Percentiles rank a stretch among this genome's conserved stretches.
Conservation (phyloP, 2,113 vertebrate genomes). For the Sterna hirundo region DNA sequence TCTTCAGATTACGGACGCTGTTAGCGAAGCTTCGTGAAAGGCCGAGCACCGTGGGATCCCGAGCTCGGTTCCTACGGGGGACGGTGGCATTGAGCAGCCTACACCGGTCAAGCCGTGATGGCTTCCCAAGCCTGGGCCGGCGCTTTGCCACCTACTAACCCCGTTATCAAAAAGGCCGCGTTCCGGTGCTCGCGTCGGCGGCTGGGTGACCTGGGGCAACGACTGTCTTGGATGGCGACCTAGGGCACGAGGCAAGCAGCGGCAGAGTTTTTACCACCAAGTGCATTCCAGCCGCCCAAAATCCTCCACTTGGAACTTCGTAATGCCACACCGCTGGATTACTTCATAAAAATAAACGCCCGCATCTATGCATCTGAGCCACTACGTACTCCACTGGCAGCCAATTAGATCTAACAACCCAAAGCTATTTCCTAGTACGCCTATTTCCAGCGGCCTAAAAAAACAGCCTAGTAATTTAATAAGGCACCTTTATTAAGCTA, state of each 20-base stretch:
- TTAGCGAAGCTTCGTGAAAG: accelerated
- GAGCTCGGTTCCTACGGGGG: not conserved
- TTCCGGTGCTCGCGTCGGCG: not conserved
- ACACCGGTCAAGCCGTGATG: accelerated
- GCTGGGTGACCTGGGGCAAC: not conserved
- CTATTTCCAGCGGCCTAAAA: not conserved
- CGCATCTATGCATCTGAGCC: not conserved
- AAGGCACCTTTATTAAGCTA: constrained; percentile 52
- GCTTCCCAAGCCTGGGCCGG: not conserved
- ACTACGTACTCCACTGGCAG: not conserved
- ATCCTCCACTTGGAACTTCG: not conserved
- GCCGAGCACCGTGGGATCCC: accelerated
- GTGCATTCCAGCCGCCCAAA: not conserved
- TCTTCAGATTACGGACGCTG: not conserved
- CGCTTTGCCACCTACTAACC: not conserved
- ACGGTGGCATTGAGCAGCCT: not conserved
- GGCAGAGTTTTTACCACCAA: not conserved
- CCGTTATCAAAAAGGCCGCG: not conserved
- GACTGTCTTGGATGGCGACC: not conserved
- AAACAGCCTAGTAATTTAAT: constrained; percentile 52
- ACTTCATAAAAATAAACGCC: not conserved
- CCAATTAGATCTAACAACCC: constrained; percentile 57
- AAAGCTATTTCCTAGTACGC: constrained; percentile 36
- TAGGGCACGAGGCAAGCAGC: not conserved
- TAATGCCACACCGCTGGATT: not conserved